A percentile compares a stretch with the other conserved stretches of the same genome.
phyloP scores from a whole-genome alignment of 2,888 invertebrate species.

The Pterostichus madidus region DNA sequence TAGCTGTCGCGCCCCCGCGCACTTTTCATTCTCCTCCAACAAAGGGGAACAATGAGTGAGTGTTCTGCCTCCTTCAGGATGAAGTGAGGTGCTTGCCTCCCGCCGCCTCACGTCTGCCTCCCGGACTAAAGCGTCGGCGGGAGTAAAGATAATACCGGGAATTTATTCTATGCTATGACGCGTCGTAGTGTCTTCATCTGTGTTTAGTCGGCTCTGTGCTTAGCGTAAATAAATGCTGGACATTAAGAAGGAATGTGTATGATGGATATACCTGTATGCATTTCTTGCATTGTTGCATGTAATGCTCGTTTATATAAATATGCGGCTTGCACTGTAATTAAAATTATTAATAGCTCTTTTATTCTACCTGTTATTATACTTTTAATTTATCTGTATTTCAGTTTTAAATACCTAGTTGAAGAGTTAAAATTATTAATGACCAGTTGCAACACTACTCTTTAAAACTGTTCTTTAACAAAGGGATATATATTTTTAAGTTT shows the following conservation, averaged over 20 bases:
- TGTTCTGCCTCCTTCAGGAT: slow-evolving; percentile 22
- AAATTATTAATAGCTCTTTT: slow-evolving; percentile 4
- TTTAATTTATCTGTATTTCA: neutral
- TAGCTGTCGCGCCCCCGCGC: slow-evolving; percentile 1
- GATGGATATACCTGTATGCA: slow-evolving; percentile 4
- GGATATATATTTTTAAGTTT: too few relatives aligned
- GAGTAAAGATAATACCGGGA: slow-evolving; percentile 9
- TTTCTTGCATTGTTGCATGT: neutral
- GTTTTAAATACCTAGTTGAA: too few relatives aligned
- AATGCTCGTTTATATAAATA: neutral
- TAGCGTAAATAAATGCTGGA: neutral
- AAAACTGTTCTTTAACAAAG: too few relatives aligned
- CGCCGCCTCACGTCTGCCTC: neutral
- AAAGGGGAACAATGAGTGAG: slow-evolving; percentile 24
- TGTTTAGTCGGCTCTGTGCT: slow-evolving; percentile 1
- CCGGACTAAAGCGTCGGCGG: neutral
- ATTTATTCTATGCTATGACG: neutral
- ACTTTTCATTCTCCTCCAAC: slow-evolving; percentile 14
- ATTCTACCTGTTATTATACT: neutral
- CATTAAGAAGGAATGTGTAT: neutral
- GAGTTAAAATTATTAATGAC: too few relatives aligned
- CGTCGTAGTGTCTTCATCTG: slow-evolving; percentile 1
- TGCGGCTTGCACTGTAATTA: neutral
- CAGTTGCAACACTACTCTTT: too few relatives aligned
- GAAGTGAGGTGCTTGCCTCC: neutral